Base-by-base conservation (phyloP, 1,140 invertebrate species). In the Cherax quadricarinatus region DNA sequence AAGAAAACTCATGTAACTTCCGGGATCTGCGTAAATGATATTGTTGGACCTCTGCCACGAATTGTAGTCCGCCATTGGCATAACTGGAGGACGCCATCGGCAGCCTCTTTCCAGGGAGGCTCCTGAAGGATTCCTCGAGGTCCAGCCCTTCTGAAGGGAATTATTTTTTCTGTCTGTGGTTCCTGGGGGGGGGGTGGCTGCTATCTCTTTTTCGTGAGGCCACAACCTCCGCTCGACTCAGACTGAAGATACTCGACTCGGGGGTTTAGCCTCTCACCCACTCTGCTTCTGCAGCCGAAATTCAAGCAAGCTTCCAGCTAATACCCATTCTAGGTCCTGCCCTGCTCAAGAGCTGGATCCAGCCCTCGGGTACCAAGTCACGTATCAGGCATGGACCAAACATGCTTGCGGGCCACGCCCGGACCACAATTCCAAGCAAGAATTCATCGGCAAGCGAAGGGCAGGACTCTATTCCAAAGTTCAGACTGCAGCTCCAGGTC, bases 111-210 rank as follows among this genome's bases (percentile, higher is more conserved):
- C n/a, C 24, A n/a, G 70, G 70, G n/a, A 9, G 70, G 70, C 21
- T 75, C 70, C 24, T 75, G 70, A 75, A 75, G 70, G 70, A n/a
- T 30, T 75, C 24, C 70, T 7, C 24, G n/a, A 75, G 70, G 70
- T 75, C 70, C 70, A 75, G 70, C 70, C 70, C 5, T 75, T 24
- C 70, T 75, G n/a, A n/a, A 75, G n/a, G 70, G 30, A 75, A 21
- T 75, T n/a, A n/a, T 30, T 30, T 75, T 10, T 57, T 57, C 9
- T 57, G 9, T 57, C 21, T 75, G 70, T 30, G 70, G 70, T 24
- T 75, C 70, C 70, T 75, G 70, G 70, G 70, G 62, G n/a, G 16
- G 53, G 53, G 14, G 62, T 75, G 70, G 70, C 70, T 75, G n/a
- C 70, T 75, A 75, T 21, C 70, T 7, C 70, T 4, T 21, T 30